phyloP scores from a whole-genome alignment of 2,888 invertebrate genomes.

The Agrochola litura region DNA sequence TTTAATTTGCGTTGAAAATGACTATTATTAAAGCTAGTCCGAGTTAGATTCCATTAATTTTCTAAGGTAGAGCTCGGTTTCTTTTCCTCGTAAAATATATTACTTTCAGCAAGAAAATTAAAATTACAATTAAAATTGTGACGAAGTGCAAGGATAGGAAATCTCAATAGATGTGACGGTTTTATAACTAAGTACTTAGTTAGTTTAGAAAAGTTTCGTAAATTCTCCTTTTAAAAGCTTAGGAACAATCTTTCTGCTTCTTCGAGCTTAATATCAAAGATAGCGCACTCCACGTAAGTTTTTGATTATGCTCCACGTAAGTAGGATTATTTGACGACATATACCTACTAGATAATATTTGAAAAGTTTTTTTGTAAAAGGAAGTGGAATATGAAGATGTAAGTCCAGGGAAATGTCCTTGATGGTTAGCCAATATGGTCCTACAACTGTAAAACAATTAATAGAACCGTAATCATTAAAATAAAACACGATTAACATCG shows the following conservation, averaged over 20 bases:
- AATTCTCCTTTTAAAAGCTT: not conserved
- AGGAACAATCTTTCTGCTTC: not conserved
- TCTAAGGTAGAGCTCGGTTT: constrained; percentile 29
- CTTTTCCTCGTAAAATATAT: constrained; percentile 24
- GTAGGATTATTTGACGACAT: not conserved
- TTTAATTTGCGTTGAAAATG: constrained; percentile 7
- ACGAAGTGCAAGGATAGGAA: not conserved
- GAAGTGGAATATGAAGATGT: not conserved
- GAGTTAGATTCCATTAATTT: constrained; percentile 20
- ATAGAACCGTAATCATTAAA: not conserved
- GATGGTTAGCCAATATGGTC: not conserved
- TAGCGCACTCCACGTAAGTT: no score
- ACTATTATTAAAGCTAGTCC: constrained; percentile 12
- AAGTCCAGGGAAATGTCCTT: not conserved
- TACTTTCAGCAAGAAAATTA: constrained; percentile 10
- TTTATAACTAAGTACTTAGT: constrained; percentile 13
- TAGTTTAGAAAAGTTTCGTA: not conserved
- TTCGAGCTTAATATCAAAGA: constrained; percentile 7
- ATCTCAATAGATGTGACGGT: not conserved
- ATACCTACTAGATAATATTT: not conserved
- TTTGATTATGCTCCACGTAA: no score
- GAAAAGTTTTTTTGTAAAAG: not conserved
- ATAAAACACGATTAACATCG: not conserved
- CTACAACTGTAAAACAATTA: not conserved
- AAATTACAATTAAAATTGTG: constrained; percentile 7